Percentiles rank a stretch among this genome's conserved stretches.
phyloP scores from a whole-genome alignment of 1,140 invertebrate species.

The Phthorimaea operculella region DNA sequence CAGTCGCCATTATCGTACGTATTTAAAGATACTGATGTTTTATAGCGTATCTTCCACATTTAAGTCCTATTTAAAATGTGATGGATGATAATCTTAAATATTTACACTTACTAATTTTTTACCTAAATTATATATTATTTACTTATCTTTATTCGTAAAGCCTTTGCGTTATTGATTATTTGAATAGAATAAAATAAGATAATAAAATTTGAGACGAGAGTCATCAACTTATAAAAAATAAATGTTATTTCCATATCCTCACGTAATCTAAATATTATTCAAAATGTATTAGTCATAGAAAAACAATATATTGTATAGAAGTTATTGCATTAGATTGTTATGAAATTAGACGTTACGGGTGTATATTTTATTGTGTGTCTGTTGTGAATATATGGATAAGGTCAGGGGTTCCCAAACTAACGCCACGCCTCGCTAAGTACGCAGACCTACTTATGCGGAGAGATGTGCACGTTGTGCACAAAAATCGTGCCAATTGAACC shows the following conservation, averaged over 20 bases:
- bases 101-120: background rate
- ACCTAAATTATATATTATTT: constrained; percentile 9
- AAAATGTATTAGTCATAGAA: constrained; percentile 24
- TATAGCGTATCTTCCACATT: no score
- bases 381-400: constrained; percentile 40
- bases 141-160: background rate
- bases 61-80: no score
- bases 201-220: background rate
- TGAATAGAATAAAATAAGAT: background rate
- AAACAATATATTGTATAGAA: constrained; percentile 24
- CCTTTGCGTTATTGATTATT: constrained; percentile 2
- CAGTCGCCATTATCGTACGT: no score
- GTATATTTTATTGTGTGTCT: constrained; percentile 41
- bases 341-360: constrained; percentile 45
- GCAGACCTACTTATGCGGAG: background rate
- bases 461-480: no score
- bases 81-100: no score
- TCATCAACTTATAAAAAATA: constrained; percentile 1
- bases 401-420: constrained; percentile 12
- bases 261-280: constrained; percentile 19
- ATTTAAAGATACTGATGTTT: no score
- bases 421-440: background rate
- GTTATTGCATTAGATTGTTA: constrained; percentile 46
- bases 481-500: no score
- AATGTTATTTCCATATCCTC: constrained; percentile 17